Base-by-base conservation (phyloP, 2,113 vertebrate species). In the Synodontis membranacea region DNA sequence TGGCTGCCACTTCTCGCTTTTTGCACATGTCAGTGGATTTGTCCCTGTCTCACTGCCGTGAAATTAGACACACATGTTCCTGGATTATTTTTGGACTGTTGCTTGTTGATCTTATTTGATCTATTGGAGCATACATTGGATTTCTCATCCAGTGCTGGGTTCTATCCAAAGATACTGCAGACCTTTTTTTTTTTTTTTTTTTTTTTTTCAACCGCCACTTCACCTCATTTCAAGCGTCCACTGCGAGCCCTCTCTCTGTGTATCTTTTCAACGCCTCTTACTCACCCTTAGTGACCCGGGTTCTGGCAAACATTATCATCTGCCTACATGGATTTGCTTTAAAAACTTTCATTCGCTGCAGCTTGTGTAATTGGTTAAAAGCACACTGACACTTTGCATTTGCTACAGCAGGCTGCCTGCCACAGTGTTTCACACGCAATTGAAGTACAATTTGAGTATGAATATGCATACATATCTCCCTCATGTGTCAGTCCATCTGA, bases 81-180 rank as follows among this genome's bases (percentile, higher is more conserved):
- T 31, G 46, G 28, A 50, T 76, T 79, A 79, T 79, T 54, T 54
- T 52, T 79, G n/a, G 75, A 79, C 48, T 54, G 21, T 34, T 34
- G 48, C 7, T 54, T 79, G 75, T 54, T 54, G 75, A 54, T 79
- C 28, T 79, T 79, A 37, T 54, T 52, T 54, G 17, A 79, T 50
- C n/a, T 54, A 37, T 37, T 54, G 17, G 17, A 52, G n/a, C n/a
- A 11, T 52, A 50, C 28, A 79, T 11, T 54, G n/a, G 48, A 79
- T 54, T 21, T 52, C 52, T 79, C 48, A 37, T 79, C 17, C 48
- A 54, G 8, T 21, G 31, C 31, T 54, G 48, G 48, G 54, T 54
- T 79, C n/a, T 23, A 34, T 23, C 76, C 48, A 79, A 79, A 54
- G n/a, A 79, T 52, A 54, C 39, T 34, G 48, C 15, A 54, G 48